phyloP scores from a whole-genome alignment of 2,888 invertebrate species.

The Atherix ibis region DNA sequence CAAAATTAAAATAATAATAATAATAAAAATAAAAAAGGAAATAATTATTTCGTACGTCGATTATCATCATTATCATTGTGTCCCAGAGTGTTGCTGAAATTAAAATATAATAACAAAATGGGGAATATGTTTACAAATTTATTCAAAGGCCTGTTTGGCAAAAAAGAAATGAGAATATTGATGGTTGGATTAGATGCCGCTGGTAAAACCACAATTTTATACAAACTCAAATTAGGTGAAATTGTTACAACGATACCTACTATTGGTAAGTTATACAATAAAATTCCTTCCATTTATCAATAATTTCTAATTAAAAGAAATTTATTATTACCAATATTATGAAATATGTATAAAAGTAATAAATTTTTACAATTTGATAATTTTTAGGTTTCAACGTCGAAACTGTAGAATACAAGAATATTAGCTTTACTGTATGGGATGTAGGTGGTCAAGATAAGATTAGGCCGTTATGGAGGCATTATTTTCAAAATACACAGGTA shows the following conservation, averaged over 20 bases:
- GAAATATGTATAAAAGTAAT: too few relatives aligned
- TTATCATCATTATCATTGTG: too few relatives aligned
- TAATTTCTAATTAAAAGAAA: too few relatives aligned
- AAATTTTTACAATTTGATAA: not conserved
- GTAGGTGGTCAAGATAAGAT: conserved; percentile 98
- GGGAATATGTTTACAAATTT: conserved; percentile 94
- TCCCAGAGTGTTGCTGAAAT: too few relatives aligned
- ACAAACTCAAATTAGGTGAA: conserved; percentile 99
- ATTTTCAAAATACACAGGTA: conserved; percentile 92
- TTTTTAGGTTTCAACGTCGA: conserved; percentile 85
- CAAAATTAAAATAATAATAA: conserved; percentile 2
- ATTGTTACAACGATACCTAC: conserved; percentile 99
- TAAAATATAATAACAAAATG: too few relatives aligned
- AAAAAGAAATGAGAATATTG: conserved; percentile 99
- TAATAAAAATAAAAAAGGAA: conserved; percentile 6
- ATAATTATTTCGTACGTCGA: too few relatives aligned
- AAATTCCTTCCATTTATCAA: too few relatives aligned
- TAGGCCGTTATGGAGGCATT: conserved; percentile 94
- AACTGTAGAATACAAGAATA: conserved; percentile 98
- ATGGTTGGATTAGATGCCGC: conserved; percentile 99
- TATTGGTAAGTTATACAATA: conserved; percentile 78
- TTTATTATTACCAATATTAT: too few relatives aligned
- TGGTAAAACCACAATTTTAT: conserved; percentile 99
- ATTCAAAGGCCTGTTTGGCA: conserved; percentile 99
- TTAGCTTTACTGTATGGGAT: conserved; percentile 97